These are phyloP conservation scores for Chloebia gouldiae DNA, from an alignment of 2,113 vertebrate species.

Conservation along the genomic window DNA sequence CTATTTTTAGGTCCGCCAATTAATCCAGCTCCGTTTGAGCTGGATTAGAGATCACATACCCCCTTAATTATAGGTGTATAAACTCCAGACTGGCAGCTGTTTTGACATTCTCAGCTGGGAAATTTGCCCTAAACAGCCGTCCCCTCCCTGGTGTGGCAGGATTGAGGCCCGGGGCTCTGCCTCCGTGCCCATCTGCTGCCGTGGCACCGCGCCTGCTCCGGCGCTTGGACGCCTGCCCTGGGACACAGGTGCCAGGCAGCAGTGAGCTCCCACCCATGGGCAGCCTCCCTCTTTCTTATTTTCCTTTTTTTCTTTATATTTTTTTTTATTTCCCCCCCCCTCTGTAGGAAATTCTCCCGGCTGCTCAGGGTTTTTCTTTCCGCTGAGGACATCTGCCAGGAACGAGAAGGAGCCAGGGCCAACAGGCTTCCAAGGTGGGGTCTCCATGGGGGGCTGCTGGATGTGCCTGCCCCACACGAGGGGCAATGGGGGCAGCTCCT, in stretches of 20 bases:
- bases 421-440: rapidly evolving
- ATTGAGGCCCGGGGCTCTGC: not conserved
- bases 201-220: slow-evolving; percentile 33
- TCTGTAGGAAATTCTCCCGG: not conserved
- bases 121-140: slow-evolving; percentile 56
- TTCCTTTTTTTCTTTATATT: not conserved
- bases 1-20: slow-evolving; percentile 67
- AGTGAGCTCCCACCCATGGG: not conserved
- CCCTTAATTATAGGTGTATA: slow-evolving; percentile 71
- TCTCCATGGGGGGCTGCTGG: rapidly evolving
- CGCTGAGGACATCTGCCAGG: not conserved
- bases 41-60: slow-evolving; percentile 68
- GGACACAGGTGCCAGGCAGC: slow-evolving; percentile 65
- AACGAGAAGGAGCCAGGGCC: rapidly evolving
- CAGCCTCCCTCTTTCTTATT: not conserved
- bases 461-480: rapidly evolving
- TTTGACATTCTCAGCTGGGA: slow-evolving; percentile 68
- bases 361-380: not conserved
- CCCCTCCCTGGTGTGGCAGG: not conserved
- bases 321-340: rapidly evolving
- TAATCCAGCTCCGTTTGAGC: slow-evolving; percentile 65
- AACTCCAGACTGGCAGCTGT: slow-evolving; percentile 65
- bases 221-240: slow-evolving; percentile 52
- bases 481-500: not conserved
- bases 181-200: slow-evolving; percentile 51